These are phyloP conservation scores for Antechinus flavipes DNA, from an alignment of 2,113 vertebrate genomes.

Conservation along the genomic window DNA sequence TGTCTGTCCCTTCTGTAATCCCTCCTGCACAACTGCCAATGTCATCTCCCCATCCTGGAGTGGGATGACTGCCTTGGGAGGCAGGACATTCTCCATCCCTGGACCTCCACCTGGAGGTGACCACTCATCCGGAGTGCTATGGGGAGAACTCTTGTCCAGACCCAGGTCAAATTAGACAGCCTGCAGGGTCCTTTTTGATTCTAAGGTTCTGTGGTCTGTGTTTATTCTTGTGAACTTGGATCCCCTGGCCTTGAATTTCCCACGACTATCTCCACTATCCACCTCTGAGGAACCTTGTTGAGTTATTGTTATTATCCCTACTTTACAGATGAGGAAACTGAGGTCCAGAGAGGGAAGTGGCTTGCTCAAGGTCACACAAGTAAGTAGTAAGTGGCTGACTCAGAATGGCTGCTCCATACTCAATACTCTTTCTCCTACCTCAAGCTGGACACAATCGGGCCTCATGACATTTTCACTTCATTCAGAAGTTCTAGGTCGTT, in stretches of 20 bases:
- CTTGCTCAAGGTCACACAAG: neutral
- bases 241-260: neutral
- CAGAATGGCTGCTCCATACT: neutral
- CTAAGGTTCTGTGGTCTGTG: neutral
- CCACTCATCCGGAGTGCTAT: no score
- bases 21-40: neutral
- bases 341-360: neutral
- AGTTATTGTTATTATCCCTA: neutral
- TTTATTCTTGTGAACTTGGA: neutral
- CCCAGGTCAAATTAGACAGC: neutral
- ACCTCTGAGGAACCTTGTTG: neutral
- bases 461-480: neutral
- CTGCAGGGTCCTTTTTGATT: neutral
- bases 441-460: neutral
- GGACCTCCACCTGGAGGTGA: neutral
- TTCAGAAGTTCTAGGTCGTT: neutral
- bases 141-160: neutral
- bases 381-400: neutral
- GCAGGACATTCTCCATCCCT: neutral
- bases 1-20: neutral
- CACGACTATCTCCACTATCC: neutral
- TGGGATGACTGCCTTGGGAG: no score
- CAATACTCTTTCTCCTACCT: no score
- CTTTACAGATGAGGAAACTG: neutral
- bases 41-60: neutral